Percentiles rank a stretch among this genome's conserved stretches.
phyloP scores from a whole-genome alignment of 2,797 vertebrate species.

The Australoheros facetus region DNA sequence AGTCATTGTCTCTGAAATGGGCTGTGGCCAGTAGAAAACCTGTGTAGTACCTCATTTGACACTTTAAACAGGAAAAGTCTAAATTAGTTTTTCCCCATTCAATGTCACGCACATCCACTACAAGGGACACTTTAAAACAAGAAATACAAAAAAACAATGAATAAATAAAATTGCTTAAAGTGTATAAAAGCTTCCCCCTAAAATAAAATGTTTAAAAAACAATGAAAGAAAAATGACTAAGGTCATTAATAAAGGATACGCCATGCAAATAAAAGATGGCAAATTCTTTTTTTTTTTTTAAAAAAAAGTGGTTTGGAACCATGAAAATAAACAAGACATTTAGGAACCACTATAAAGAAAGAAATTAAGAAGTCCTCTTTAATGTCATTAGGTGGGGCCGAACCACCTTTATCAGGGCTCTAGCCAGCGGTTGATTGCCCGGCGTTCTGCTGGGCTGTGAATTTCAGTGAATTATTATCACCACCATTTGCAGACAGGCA shows the following conservation, averaged over 20 bases:
- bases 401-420: background rate
- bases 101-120: background rate
- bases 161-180: fast-evolving
- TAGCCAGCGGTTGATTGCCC: too few species aligned
- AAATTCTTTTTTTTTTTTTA: background rate
- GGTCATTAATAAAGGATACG: background rate
- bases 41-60: background rate
- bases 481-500: too few species aligned
- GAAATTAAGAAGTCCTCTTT: background rate
- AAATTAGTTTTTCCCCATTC: background rate
- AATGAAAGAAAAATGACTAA: too few species aligned
- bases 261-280: fast-evolving
- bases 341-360: fast-evolving
- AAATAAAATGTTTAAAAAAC: background rate
- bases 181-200: background rate
- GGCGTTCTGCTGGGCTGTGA: background rate
- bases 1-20: background rate
- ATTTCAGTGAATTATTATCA: too few species aligned
- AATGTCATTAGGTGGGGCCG: background rate
- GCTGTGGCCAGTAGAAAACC: background rate
- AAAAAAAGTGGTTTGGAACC: background rate
- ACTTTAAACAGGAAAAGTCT: background rate
- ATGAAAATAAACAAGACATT: background rate
- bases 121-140: background rate
- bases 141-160: background rate